Evolutionary conservation across 2,797 vertebrate genomes (phyloP), one percentile per base, ranked within the genome.

Genomic region (Psittacula echo): DNA sequence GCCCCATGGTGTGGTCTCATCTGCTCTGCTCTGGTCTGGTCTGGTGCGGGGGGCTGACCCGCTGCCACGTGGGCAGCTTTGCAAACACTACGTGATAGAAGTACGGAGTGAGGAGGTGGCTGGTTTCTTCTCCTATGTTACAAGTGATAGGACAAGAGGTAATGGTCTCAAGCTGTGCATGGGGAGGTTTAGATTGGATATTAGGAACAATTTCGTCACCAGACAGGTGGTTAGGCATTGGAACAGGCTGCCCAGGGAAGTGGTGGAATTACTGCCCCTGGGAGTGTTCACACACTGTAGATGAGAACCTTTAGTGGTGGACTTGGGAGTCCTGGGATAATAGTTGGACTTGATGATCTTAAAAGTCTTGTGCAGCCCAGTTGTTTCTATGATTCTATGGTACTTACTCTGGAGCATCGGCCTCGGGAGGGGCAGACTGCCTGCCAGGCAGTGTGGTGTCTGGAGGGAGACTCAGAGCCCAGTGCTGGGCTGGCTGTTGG

Each of bases 371-470:
- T 58, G 14, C 7, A 24, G 22, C n/a, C 22, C n/a, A 24, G n/a
- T 7, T 58, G 22, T 22, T 58, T 11, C 22, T 58, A 17, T 24
- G n/a, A 24, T 60, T 60, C n/a, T 60, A 17, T 60, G 56, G 22
- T 34, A 10, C 21, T 56, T 16, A 58, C 56, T 58, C 19, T 8
- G 54, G 48, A 32, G 20, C 13, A 6, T 20, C 17, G 9, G 23
- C 30, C 13, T 14, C 5, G 1, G 9, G 24, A 26, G 21, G 3
- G 51, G 18, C 20, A 2, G 39, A 1, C 42, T 7, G 37, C 21
- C 6, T 3, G 12, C 37, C 9, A 4, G 2, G 5, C 21, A 5
- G 4, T 1, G 16, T 4, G n/a, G 39, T 27, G 18, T 1, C 4
- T 4, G 32, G 29, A n/a, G 19, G 32, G 50, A 6, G n/a, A 5